Percentiles rank a stretch among this genome's conserved stretches.
phyloP scores from a whole-genome alignment of 1,140 invertebrate genomes.

The Meloidogyne floridensis region DNA sequence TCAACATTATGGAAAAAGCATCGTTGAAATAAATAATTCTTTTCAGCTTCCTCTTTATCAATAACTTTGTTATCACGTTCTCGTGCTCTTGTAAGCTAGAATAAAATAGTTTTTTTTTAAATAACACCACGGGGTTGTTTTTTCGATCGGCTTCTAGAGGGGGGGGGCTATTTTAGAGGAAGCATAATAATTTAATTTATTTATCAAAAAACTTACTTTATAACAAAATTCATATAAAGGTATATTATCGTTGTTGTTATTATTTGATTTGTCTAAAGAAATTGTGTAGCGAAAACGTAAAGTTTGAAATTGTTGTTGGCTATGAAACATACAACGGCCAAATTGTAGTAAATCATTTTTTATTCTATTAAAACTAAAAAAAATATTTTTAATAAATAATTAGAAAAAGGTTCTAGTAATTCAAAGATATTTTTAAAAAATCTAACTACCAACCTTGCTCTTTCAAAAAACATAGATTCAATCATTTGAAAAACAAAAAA shows the following conservation, averaged over 20 bases:
- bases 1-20: background rate
- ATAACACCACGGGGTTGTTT: background rate
- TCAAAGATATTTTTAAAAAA: background rate
- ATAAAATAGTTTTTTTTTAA: background rate
- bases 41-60: background rate
- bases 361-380: background rate
- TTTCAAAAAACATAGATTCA: background rate
- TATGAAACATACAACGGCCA: background rate
- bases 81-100: background rate
- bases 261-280: background rate
- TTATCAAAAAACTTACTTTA: background rate
- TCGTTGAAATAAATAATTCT: background rate
- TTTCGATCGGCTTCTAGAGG: too few species aligned
- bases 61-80: background rate
- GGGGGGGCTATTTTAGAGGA: too few species aligned
- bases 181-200: background rate
- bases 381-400: background rate
- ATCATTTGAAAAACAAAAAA: conserved; percentile 6
- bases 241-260: background rate
- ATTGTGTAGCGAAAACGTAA: background rate
- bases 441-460: background rate
- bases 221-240: background rate
- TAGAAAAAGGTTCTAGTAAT: background rate
- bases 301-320: background rate
- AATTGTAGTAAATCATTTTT: background rate